Conservation (phyloP, 2,888 invertebrate species). For the Junonia oenone region DNA sequence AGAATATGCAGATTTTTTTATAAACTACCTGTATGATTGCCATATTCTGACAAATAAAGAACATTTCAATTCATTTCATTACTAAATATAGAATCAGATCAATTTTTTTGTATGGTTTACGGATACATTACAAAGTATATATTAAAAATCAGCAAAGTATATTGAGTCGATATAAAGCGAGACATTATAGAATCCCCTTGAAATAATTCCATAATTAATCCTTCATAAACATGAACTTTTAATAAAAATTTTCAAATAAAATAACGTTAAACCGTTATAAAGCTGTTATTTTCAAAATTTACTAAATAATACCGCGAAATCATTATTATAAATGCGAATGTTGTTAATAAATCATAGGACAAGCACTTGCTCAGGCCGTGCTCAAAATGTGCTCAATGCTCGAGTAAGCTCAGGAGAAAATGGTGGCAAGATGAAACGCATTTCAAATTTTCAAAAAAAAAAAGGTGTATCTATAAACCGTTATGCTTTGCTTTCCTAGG, state of each 20-base stretch:
- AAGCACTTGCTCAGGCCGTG: neutral
- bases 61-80: too few relatives aligned
- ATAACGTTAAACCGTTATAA: neutral
- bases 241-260: neutral
- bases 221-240: neutral
- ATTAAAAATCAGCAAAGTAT: too few relatives aligned
- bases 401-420: too few relatives aligned
- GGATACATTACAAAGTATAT: too few relatives aligned
- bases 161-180: too few relatives aligned
- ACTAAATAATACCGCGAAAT: neutral
- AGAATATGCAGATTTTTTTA: too few relatives aligned
- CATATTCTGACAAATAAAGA: too few relatives aligned
- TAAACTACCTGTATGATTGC: too few relatives aligned
- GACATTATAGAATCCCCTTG: too few relatives aligned
- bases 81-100: neutral
- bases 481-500: neutral
- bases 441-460: neutral
- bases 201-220: too few relatives aligned
- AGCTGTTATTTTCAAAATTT: neutral
- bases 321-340: neutral
- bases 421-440: slow-evolving; percentile 7
- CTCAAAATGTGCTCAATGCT: neutral
- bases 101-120: too few relatives aligned
- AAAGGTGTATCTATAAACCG: neutral
- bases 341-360: neutral